Evolutionary conservation across 2,888 invertebrate genomes (phyloP), one percentile per base, ranked within the genome.

Genomic region (Oscheius sp.): DNA sequence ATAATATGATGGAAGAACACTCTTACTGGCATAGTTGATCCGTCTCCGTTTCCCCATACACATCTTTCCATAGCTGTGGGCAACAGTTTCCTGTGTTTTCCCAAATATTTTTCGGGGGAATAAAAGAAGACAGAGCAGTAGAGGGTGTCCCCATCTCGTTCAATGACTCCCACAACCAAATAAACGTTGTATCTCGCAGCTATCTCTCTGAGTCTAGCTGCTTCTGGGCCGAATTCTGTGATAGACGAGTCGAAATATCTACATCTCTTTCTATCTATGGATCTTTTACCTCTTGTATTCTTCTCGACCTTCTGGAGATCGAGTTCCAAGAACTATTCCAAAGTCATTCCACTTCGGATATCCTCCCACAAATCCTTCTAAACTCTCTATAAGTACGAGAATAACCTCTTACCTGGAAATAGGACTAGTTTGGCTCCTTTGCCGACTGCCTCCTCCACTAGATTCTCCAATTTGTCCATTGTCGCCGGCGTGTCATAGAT

Each of bases 61-160:
- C 79, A 80, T 44, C 82, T 66, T 47, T 82, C 82, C 61, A 82
- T 66, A 1, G 83, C 83, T 9, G 83, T 83, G 17, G 83, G 83
- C 51, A 81, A 56, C 12, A 83, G 63, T 65, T 83, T 83, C 24
- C 83, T 71, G 56, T 83, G 83, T 33, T 80, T 82, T 47, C 83
- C 80, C 33, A 74, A 61, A 30, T 72, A 71, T 49, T 81, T 80
- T 24, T 69, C 56, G 0, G 81, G 77, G 4, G 77, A 75, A 49
- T 74, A 83, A 72, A 78, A 83, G 70, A 83, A 83, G 0, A 80
- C 75, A 0, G 83, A 81, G 65, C 83, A 83, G 62, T 82, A 83
- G n/a, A 83, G 75, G 4, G 82, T 83, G 17, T 68, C 68, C 0
- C 77, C 81, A 20, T 74, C 77, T 36, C 67, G 66, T 66, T 83